Conservation (phyloP, 1,140 invertebrate species). For the Bombus sylvicola region DNA sequence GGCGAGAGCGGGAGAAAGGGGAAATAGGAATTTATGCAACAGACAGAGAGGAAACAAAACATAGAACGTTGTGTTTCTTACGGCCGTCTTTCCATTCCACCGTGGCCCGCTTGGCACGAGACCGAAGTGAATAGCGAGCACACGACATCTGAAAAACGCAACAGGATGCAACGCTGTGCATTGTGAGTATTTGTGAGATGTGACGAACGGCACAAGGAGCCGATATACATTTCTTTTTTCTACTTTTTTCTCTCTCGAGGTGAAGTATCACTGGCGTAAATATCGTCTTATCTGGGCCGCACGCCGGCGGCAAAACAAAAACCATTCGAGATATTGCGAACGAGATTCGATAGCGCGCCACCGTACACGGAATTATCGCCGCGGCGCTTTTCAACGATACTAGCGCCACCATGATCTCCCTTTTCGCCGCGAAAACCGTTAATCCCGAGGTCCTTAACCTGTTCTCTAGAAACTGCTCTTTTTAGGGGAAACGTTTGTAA, state of each 20-base stretch:
- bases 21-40: background rate
- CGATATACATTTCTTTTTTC: background rate
- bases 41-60: constrained; percentile 39
- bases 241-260: background rate
- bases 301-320: constrained; percentile 8
- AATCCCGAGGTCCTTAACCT: constrained; percentile 10
- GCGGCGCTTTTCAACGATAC: constrained; percentile 11
- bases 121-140: constrained; percentile 41
- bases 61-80: constrained; percentile 32
- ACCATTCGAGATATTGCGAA: background rate
- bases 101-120: constrained; percentile 25
- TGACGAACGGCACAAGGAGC: background rate
- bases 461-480: background rate
- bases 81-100: background rate
- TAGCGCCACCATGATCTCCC: background rate
- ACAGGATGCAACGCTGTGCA: constrained; percentile 24
- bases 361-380: background rate
- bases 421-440: background rate
- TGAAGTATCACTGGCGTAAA: constrained; percentile 32
- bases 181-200: constrained; percentile 17
- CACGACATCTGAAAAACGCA: constrained; percentile 45
- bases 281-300: constrained; percentile 20
- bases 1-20: background rate
- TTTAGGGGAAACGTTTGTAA: background rate
- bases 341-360: background rate